Evolutionary conservation across 2,113 vertebrate genomes (phyloP), one percentile per base, ranked within the genome.

Genomic region (rat (Rattus norvegicus)): DNA sequence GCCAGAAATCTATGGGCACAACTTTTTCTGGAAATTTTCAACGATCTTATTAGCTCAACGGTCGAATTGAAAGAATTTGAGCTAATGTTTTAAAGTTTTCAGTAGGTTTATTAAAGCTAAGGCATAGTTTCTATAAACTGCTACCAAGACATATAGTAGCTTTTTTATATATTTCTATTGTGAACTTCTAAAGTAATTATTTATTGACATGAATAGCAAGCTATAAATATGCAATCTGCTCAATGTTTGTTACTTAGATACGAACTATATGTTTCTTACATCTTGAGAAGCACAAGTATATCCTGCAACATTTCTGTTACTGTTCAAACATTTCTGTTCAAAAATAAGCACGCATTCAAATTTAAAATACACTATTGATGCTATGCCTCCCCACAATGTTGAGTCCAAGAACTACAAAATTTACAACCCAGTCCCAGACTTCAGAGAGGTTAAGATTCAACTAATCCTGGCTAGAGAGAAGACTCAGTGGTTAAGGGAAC

Each of bases 51-150:
- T 93, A 81, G 19, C 33, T 56, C 83, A 81, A 96, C 89, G 61
- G 7, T 2, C 39, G 28, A 94, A 76, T 87, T 94, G 92, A 92
- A 54, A 92, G 20, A 89, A 90, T 90, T 92, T 94, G 61, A 92
- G 80, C 83, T 80, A 96, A 13, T 49, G 28, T 76, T 91, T 26
- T 59, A 61, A 81, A 75, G 26, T 49, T 86, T 67, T 86, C 49
- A 36, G 43, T 47, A 67, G 17, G 17, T 9, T 33, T 67, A 67
- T 86, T 47, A 67, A 67, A 67, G 63, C 16, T 36, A 69, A 86
- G 9, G 9, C 16, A 67, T 36, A 43, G 43, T 43, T 43, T 20
- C 30, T 69, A 4, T 86, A 67, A 86, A 47, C 36, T 69, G 7
- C 14, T 63, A 47, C 39, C 13, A 63, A 67, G 17, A 14, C 11